Base-by-base conservation (phyloP, 2,797 vertebrate species). In the Nyctalus aviator region DNA sequence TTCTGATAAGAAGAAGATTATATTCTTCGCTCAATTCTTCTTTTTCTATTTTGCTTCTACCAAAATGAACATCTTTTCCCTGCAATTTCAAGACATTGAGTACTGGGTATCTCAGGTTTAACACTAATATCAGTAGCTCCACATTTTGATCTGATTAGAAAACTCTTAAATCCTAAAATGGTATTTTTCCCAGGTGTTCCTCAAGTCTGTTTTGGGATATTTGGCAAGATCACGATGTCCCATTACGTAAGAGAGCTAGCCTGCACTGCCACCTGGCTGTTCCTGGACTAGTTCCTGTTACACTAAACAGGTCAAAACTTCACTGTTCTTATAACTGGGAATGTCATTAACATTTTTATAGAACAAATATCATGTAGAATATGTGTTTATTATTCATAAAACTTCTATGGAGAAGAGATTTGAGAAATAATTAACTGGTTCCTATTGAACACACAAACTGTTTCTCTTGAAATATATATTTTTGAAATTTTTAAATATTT, bases 251-350 rank as follows among this genome's bases (percentile, higher is more conserved):
- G 64, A 94, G 13, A 91, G 77, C 59, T 92, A 75, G 95, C 10
- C 3, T 75, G 50, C 77, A 79, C 0, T 9, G 55, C 9, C 48
- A 89, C 64, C 20, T 88, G 84, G 14, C 69, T 59, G 35, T 27
- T 76, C 68, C 23, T 37, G 32, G 73, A 50, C 14, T 18, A 93
- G 44, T 82, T 8, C 53, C 5, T 41, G 27, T 75, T 44, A 44
- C 18, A 91, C 25, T 59, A 81, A 93, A 95, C 8, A 89, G 46
- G 13, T 3, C 0, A 25, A 88, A 46, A 57, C 81, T 92, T 87
- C 23, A 7, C 62, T 6, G 0, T 69, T 55, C 64, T 94, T 95
- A 48, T 64, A 96, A 91, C 73, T 84, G 96, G 32, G 77, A 97
- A 94, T 92, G 84, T 87, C 59, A 83, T 69, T 46, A 77, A 64